A percentile compares a stretch with the other conserved stretches of the same genome.
These are phyloP conservation scores for Eleutherodactylus coqui DNA, from an alignment of 2,797 vertebrate genomes.

Conservation along the genomic window DNA sequence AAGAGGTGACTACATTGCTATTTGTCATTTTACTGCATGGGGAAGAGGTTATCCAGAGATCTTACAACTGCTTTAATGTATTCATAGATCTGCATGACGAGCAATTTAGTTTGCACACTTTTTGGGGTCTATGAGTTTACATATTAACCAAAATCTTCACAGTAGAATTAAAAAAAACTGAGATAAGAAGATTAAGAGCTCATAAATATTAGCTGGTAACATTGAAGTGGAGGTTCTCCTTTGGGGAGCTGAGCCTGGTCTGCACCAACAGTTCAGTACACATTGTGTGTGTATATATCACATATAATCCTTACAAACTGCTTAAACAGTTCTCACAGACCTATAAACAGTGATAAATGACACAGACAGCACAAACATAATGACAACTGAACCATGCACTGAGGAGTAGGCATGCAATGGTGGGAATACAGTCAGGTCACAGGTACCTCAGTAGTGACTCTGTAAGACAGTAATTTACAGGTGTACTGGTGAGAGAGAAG, in stretches of 20 bases:
- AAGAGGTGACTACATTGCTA: no score
- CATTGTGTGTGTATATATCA: no score
- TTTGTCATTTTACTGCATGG: no score
- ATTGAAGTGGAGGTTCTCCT: no score
- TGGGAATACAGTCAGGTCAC: slow-evolving; percentile 79
- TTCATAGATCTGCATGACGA: neutral
- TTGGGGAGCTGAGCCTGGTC: no score
- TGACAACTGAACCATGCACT: slow-evolving; percentile 69
- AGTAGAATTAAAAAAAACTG: neutral
- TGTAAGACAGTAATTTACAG: slow-evolving; percentile 93
- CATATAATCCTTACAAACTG: no score
- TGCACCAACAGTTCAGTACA: no score
- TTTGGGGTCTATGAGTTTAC: neutral
- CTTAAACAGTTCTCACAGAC: neutral
- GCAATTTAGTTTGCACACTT: neutral
- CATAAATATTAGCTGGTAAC: neutral
- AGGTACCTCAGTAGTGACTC: slow-evolving; percentile 96
- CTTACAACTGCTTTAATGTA: neutral
- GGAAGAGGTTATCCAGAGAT: no score
- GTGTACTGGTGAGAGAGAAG: slow-evolving; percentile 86
- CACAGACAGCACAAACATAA: slow-evolving; percentile 67
- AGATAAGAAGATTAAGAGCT: no score
- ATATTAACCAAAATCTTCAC: neutral
- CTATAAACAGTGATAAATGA: neutral
- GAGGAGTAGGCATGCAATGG: slow-evolving; percentile 74